A percentile compares a stretch with the other conserved stretches of the same genome.
Evolutionary conservation across 2,797 vertebrate species (phyloP).

Genomic region (Arnoldichthys spilopterus): DNA sequence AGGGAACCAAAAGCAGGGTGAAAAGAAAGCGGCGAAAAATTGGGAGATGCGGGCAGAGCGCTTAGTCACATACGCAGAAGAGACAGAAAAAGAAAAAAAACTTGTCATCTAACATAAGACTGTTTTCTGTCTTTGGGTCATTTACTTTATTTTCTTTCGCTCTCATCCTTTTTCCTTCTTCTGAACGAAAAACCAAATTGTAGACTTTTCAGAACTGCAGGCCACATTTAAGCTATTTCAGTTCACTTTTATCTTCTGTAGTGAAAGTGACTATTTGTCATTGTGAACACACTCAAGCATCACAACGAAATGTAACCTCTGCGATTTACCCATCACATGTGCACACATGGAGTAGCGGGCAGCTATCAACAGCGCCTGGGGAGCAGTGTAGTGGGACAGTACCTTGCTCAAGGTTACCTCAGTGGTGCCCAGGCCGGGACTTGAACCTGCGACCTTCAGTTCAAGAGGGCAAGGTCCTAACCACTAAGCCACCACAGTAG

Average conservation of each 20-base stretch:
- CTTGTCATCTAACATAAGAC: conserved; percentile 13
- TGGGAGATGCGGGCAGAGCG: conserved; percentile 8
- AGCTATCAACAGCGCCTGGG: too few species aligned
- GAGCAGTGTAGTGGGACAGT: too few species aligned
- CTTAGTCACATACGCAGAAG: conserved; percentile 36
- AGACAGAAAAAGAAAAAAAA: background rate
- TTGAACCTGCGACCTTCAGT: too few species aligned
- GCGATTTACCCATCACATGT: too few species aligned
- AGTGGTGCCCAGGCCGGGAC: too few species aligned
- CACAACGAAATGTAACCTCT: too few species aligned
- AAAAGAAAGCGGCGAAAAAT: conserved; percentile 7
- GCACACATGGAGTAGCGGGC: too few species aligned
- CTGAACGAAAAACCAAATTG: background rate
- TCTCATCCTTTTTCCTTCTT: background rate
- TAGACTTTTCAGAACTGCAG: background rate
- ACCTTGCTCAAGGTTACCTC: too few species aligned
- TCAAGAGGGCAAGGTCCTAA: too few species aligned
- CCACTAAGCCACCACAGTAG: background rate
- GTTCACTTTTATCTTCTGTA: background rate
- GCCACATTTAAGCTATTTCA: background rate
- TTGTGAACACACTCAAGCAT: too few species aligned
- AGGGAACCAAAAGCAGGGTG: conserved; percentile 24
- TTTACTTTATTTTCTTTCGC: background rate
- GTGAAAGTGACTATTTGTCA: too few species aligned
- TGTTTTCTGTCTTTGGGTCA: conserved; percentile 6